Base-by-base conservation (phyloP, 2,888 invertebrate species). In the Ennomos fuscantarius region DNA sequence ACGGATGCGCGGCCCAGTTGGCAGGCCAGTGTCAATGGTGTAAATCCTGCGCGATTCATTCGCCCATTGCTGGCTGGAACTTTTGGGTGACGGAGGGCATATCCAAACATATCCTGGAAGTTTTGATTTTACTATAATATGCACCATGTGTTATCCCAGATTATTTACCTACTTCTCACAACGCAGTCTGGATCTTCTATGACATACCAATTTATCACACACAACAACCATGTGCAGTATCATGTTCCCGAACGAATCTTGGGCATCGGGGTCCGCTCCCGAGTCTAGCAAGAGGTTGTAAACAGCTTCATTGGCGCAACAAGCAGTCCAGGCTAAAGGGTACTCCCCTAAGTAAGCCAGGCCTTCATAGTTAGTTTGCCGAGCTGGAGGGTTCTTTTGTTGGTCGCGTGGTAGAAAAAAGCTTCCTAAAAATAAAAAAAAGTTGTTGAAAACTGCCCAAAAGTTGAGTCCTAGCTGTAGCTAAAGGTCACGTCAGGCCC, bases 181-280 rank as follows among this genome's bases (percentile, higher is more conserved):
- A 99, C 99, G 99, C 99, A 76, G 98, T 98, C 98, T 98, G 80
- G 66, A 57, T 55, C 42, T 35, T 10, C n/a, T 41, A 15, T 24
- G 6, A 34, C 82, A 88, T 87, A 98, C 99, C 93, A 98, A 90
- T 88, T 99, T 99, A 89, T 99, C 98, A 79, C 98, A 96, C 60
- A 99, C 99, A 37, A 99, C 99, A 36, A 99, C 98, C 98, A 99
- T 99, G 82, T 99, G 99, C n/a, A 99, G 93, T 64, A 99, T 98
- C 95, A 98, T 99, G 82, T 99, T 99, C 9, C 99, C 99, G 78
- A 98, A 99, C 0, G 97, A 95, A 84, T 99, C 99, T 82, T 98
- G 97, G n/a, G 95, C 93, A 84, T 99, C 98, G 0, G 99, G 99
- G 87, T 99, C 96, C 0, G 99, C 98, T 1, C 97, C 98, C 44